Evolutionary conservation across 2,888 invertebrate genomes (phyloP), one percentile per base, ranked within the genome.

Genomic region (Lasioglossum villosulum): DNA sequence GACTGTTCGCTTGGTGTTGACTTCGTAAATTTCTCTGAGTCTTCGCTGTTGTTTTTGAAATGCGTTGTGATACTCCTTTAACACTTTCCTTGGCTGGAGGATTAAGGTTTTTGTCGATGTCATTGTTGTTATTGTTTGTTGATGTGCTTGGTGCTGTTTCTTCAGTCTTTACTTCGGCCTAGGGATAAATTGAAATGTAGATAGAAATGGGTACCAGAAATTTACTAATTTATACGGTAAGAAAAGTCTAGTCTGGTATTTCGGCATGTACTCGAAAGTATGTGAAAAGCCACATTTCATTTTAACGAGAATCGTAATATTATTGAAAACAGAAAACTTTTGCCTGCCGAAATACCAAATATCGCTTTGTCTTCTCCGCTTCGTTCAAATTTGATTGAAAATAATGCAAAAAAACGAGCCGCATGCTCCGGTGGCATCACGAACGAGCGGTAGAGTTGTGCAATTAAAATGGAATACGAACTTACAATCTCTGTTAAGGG

Each of bases 401-500:
- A 78, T 16, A 77, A 37, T 48, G 10, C 77, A 75, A n/a, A 76
- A 83, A 82, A 70, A 52, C 75, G 78, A 84, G 63, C 75, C 76
- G 72, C 68, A 78, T 81, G 72, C 78, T 89, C 72, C 45, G 70
- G 75, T 80, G 81, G 63, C 63, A 88, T 88, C 75, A 75, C 76
- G 82, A 83, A 75, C 84, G 90, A 90, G 89, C 90, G 87, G 89
- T 92, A 92, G 91, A 92, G 90, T 80, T 86, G 82, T 90, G 88
- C 88, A 89, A 42, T 91, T 80, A 88, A 88, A 63, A 87, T 87
- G 88, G 84, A 89, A 85, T 88, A 83, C 80, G 84, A 89, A 95
- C 95, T 95, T 95, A 95, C 95, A 92, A 92, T 89, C 88, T 94
- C 92, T 91, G 93, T 90, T 88, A 94, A 91, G 89, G 94, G 90